Base-by-base conservation (phyloP, 2,888 invertebrate genomes). In the Loripinus fragilis region DNA sequence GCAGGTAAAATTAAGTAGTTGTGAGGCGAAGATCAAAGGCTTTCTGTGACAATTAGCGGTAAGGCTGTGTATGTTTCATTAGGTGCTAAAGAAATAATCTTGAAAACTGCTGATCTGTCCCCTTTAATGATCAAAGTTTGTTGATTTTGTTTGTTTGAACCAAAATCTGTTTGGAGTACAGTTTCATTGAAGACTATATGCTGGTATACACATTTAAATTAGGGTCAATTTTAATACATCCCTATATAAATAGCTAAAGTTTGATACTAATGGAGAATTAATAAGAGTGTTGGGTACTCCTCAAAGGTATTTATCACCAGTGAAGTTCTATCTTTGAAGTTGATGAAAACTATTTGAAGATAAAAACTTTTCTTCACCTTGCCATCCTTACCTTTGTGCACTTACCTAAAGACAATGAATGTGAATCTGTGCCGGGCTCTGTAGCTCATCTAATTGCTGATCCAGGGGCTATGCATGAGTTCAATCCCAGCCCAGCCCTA, bases 121-220 rank as follows among this genome's bases (percentile, higher is more conserved):
- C 17, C 60, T 60, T 60, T 60, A 60, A 60, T 60, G 60, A 60
- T 60, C 60, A 60, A 60, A 60, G 60, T 60, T 60, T 60, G 60
- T 60, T 60, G 60, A 60, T 60, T 60, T 33, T 60, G 60, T 60
- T 60, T 60, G 60, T 60, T 60, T 60, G 33, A 60, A 33, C 30
- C 33, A 17, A 60, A 60, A 60, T 60, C 60, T 60, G 60, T 60
- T 60, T 60, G 60, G 60, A 20, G 12, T 30, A 5, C n/a, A n/a
- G 30, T 60, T 60, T 33, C 60, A 60, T 60, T 60, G 60, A 60
- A 60, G 60, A 60, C 33, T 60, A 33, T 60, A 33, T 3, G 33
- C 30, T 33, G 33, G 60, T 60, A 60, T 60, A 60, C 60, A 60
- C 60, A 33, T 60, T 60, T 60, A 60, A 60, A 60, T 60, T 60